Evolutionary conservation across 2,797 vertebrate species (phyloP).

Genomic region (Acanthis flammea): DNA sequence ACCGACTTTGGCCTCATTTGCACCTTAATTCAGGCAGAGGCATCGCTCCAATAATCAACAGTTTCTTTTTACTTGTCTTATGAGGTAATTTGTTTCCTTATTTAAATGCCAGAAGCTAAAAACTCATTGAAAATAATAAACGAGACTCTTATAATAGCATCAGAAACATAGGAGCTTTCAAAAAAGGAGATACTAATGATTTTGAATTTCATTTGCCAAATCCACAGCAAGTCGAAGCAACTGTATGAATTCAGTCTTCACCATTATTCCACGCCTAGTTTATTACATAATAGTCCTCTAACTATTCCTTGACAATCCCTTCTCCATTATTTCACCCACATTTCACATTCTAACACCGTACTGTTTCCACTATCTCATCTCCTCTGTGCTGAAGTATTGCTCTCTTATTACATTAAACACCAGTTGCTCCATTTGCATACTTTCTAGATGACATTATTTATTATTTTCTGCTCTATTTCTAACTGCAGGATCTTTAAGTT

Average conservation of each 20-base stretch:
- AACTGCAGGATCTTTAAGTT: background rate
- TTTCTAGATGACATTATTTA: background rate
- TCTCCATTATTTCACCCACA: background rate
- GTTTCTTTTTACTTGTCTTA: background rate
- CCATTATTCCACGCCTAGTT: background rate
- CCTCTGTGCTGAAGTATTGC: background rate
- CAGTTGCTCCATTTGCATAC: background rate
- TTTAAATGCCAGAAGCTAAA: background rate
- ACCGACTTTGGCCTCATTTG: background rate
- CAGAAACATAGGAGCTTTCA: background rate
- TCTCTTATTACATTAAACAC: background rate
- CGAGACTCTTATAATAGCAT: background rate
- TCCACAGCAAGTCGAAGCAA: background rate
- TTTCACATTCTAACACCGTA: background rate
- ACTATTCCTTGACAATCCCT: background rate
- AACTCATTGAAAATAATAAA: background rate
- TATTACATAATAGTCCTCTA: background rate
- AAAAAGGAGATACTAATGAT: background rate
- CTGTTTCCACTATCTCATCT: background rate
- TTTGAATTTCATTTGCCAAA: background rate
- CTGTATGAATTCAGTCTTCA: background rate
- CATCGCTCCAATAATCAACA: background rate
- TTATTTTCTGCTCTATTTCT: slow-evolving; percentile 1
- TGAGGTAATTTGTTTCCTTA: background rate
- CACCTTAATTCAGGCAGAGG: background rate